Evolutionary conservation across 2,113 vertebrate species (phyloP), one percentile per base, ranked within the genome.

Genomic region (Gadus macrocephalus): DNA sequence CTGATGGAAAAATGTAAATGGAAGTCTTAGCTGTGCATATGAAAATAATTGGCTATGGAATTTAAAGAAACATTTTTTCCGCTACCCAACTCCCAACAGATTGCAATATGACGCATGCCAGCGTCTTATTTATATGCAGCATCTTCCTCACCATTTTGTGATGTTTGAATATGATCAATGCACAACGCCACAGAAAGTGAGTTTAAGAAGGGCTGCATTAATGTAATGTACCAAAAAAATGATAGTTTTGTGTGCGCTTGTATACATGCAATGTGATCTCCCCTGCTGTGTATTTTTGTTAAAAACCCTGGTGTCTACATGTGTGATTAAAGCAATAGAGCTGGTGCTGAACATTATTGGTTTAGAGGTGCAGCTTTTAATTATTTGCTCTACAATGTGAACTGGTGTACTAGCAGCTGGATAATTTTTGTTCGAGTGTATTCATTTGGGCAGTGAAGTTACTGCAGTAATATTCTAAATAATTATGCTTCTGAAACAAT

Each of bases 321-420:
- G 76, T 78, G 81, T 89, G 80, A 91, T 90, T 86, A 86, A 89
- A 90, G 87, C 84, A 90, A 90, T 89, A 85, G 85, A 81, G 78
- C 84, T 73, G 78, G 73, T 85, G 85, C 82, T 88, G 84, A 77
- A 90, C 67, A 69, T 80, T 58, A 76, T 83, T 76, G 62, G 79
- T 82, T 81, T 66, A 63, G 66, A 74, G 64, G 78, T 81, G 67
- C 60, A 71, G 56, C 78, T 83, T 76, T 73, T 69, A 72, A 82
- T 70, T 79, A 69, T 79, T 70, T 22, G 62, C 56, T 70, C 61
- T 82, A 64, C 11, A 66, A 77, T 71, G 68, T 66, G 55, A 77
- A 88, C 70, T 77, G 69, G 56, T 82, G 68, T 65, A 55, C 55
- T 70, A 31, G 38, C 59, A 31, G 38, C 59, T 63, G 68, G 75